These are phyloP conservation scores for Rhadina sibilatrix DNA, from an alignment of 2,113 vertebrate species.

Conservation along the genomic window DNA sequence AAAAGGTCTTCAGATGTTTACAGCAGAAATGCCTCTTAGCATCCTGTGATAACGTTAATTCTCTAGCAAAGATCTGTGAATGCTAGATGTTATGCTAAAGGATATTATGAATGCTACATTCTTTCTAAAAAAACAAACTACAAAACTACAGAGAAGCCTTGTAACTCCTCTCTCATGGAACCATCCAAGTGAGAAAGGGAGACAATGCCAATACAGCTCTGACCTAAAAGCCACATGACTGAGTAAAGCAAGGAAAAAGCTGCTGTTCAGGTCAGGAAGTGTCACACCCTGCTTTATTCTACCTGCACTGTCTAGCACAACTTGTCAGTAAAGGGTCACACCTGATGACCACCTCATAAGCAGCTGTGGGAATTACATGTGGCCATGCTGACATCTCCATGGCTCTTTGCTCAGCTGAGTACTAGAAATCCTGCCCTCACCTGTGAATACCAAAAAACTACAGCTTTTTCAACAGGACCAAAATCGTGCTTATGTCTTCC, in stretches of 20 bases:
- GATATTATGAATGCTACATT: not conserved
- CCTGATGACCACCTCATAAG: slow-evolving; percentile 58
- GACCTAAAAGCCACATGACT: accelerated
- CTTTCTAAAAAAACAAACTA: not conserved
- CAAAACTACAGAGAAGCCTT: not conserved
- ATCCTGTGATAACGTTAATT: not conserved
- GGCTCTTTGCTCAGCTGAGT: slow-evolving; percentile 37
- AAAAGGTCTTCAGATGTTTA: not conserved
- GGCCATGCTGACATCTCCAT: slow-evolving; percentile 44
- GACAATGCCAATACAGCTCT: not conserved
- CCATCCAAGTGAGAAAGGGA: not conserved
- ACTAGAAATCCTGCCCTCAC: slow-evolving; percentile 51
- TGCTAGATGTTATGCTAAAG: not conserved
- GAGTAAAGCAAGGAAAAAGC: not conserved
- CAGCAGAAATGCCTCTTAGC: not conserved
- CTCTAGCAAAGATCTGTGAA: not conserved
- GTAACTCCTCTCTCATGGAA: not conserved
- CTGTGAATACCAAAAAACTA: slow-evolving; percentile 32
- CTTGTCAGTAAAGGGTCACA: slow-evolving; percentile 37
- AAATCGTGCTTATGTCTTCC: not conserved
- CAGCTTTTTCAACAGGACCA: not conserved
- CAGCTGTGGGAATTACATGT: slow-evolving; percentile 10
- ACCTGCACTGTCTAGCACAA: not conserved
- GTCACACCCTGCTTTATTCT: not conserved
- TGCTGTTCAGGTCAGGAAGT: not conserved